Base-by-base conservation (phyloP, 2,888 invertebrate species). In the Drosophila stalkeri region DNA sequence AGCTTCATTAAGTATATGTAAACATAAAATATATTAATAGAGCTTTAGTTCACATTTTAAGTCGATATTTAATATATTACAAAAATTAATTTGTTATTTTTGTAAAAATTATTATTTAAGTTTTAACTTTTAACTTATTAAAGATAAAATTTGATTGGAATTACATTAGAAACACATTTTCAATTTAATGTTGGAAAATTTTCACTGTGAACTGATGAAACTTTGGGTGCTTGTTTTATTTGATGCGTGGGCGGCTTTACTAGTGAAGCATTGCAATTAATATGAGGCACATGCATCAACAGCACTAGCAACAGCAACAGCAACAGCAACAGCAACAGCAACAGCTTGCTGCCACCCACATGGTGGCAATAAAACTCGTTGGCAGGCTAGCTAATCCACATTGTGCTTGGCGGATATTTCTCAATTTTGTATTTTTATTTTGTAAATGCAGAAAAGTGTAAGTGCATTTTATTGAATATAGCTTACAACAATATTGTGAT, bases 231-330 rank as follows among this genome's bases (percentile, higher is more conserved):
- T 78, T 79, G 67, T 75, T 78, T 75, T 80, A 65, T 67, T 67
- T 70, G 75, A 59, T 47, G 75, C 52, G 83, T 83, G 81, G 83
- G 83, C 59, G 81, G 61, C 46, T 63, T 55, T 52, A 47, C 68
- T 70, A 55, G 68, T 75, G 37, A 82, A 82, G 70, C 74, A 75
- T 69, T 75, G 88, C 83, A 87, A 87, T 87, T 87, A 82, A 82
- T 84, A 82, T 71, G 64, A 72, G 65, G 72, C 60, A 68, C 67
- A 79, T 71, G 67, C 86, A 79, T 71, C 64, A 63, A 41, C 27
- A 18, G 20, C 54, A 59, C 61, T 82, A 79, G 66, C 66, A 60
- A 37, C 20, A 18, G 16, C 31, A 46, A 12, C 55, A 18, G 55
- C 46, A 0, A 62, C 66, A 60, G 46, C 20, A 18, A 16, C 16